These are phyloP conservation scores for Corapipo altera DNA, from an alignment of 2,113 vertebrate species.

Conservation along the genomic window DNA sequence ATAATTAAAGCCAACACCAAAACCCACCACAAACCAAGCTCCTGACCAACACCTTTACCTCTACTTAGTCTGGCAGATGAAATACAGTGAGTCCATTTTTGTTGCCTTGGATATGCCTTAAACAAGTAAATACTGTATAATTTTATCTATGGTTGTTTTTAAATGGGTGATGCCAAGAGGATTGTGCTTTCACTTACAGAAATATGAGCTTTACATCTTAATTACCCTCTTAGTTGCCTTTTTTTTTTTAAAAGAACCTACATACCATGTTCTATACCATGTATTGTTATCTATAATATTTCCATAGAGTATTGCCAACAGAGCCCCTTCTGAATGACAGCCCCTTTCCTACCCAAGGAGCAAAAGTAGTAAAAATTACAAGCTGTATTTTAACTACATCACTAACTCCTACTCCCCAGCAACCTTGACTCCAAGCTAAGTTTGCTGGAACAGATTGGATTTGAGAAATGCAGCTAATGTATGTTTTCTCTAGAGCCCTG, in stretches of 20 bases:
- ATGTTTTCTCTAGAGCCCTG: accelerated
- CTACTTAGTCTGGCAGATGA: neutral
- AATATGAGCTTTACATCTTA: neutral
- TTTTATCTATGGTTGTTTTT: neutral
- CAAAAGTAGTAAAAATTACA: neutral
- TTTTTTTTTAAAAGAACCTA: neutral
- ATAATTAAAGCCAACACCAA: neutral
- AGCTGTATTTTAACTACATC: neutral
- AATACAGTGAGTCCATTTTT: neutral
- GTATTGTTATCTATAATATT: neutral
- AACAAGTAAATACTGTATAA: neutral
- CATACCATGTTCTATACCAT: neutral
- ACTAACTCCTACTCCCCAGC: neutral
- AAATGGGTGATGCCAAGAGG: too few relatives aligned
- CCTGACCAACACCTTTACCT: neutral
- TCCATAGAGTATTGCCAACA: neutral
- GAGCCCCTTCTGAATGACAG: neutral
- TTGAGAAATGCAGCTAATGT: accelerated
- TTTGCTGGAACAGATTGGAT: neutral
- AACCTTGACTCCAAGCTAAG: neutral
- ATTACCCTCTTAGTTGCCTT: too few relatives aligned
- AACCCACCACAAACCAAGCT: neutral
- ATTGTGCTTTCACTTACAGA: neutral
- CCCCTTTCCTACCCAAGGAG: neutral
- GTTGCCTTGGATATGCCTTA: neutral